phyloP scores from a whole-genome alignment of 2,113 vertebrate genomes.

The Macquaria ambigua region DNA sequence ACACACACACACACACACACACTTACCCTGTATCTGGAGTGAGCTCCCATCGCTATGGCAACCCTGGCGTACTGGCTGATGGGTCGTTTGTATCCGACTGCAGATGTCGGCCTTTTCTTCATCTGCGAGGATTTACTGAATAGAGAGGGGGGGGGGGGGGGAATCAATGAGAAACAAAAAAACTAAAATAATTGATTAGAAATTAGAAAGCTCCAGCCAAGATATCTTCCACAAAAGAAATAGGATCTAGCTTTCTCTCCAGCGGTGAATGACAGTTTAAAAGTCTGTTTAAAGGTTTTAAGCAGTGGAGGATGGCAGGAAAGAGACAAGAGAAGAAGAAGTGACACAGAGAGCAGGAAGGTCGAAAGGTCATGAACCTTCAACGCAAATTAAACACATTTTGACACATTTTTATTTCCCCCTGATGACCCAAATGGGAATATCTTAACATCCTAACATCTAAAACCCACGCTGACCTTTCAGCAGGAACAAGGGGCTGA shows the following conservation, averaged over 20 bases:
- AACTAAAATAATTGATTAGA: not conserved
- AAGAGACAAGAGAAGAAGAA: not conserved
- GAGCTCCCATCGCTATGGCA: conserved; percentile 93
- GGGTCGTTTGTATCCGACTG: conserved; percentile 96
- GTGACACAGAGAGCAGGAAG: not conserved
- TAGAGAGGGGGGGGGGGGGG: not conserved
- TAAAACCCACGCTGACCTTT: conserved; percentile 83
- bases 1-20: conserved; percentile 22
- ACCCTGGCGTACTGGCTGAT: conserved; percentile 96
- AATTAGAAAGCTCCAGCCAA: not conserved
- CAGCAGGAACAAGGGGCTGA: conserved; percentile 91
- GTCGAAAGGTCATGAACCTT: conserved; percentile 9
- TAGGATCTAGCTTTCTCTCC: not conserved
- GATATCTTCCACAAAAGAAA: not conserved
- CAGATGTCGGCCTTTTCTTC: conserved; percentile 93
- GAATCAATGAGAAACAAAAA: not conserved
- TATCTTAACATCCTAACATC: not conserved
- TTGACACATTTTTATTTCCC: conserved; percentile 5
- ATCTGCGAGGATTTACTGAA: conserved; percentile 89
- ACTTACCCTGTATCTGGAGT: conserved; percentile 93
- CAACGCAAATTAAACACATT: not conserved
- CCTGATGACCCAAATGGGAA: not conserved
- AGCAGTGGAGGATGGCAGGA: not conserved
- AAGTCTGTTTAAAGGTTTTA: not conserved
- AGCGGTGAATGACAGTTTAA: not conserved